A percentile compares a stretch with the other conserved stretches of the same genome.
phyloP scores from a whole-genome alignment of 2,888 invertebrate genomes.

The Drosophila paranaensis region DNA sequence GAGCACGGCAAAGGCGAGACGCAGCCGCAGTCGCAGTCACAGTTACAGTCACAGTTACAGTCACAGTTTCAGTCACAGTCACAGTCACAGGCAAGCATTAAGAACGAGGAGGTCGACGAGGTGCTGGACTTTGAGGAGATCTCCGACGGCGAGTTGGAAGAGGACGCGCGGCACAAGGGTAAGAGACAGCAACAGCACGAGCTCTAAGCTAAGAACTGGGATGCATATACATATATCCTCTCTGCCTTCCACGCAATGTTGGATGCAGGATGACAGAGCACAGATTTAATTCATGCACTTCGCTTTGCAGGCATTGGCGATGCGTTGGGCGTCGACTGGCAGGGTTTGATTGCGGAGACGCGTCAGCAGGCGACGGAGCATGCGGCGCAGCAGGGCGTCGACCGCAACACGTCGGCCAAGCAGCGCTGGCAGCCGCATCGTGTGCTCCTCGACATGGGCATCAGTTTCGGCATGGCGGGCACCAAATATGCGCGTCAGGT shows the following conservation, averaged over 20 bases:
- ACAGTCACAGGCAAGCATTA: conserved; percentile 50
- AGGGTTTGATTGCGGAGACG: conserved; percentile 93
- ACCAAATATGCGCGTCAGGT: conserved; percentile 86
- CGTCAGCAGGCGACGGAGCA: conserved; percentile 80
- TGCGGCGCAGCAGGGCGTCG: conserved; percentile 75
- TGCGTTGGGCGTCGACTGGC: conserved; percentile 98
- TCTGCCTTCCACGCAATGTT: conserved; percentile 3
- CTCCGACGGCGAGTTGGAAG: conserved; percentile 95
- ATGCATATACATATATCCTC: conserved; percentile 3
- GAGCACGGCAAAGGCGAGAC: conserved; percentile 39
- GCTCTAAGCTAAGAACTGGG: conserved; percentile 5
- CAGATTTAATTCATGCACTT: conserved; percentile 10
- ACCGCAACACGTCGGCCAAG: conserved; percentile 87
- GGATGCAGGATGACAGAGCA: background rate
- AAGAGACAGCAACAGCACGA: conserved; percentile 23
- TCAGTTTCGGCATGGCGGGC: conserved; percentile 92
- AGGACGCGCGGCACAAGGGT: conserved; percentile 90
- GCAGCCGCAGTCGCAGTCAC: conserved; percentile 2
- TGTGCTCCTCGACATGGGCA: conserved; percentile 91
- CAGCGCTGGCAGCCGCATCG: conserved; percentile 93
- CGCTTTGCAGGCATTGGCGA: conserved; percentile 88
- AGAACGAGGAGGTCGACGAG: conserved; percentile 80
- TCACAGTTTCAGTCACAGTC: conserved; percentile 37
- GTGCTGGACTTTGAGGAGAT: conserved; percentile 94
- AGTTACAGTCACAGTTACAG: conserved; percentile 42